Base-by-base conservation (phyloP, 2,888 invertebrate species). In the Cotesia congregata region DNA sequence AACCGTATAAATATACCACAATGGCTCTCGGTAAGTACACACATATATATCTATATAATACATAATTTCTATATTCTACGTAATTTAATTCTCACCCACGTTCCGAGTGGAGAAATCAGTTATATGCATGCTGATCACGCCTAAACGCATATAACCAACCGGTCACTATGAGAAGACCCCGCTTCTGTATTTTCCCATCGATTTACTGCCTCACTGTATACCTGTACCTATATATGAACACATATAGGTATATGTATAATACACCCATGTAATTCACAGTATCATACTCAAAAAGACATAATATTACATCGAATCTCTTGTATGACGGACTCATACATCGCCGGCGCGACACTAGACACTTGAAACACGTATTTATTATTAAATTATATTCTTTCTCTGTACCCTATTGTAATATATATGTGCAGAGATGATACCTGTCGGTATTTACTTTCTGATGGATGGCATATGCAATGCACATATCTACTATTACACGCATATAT, bases 391-490 rank as follows among this genome's bases (percentile, higher is more conserved):
- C 50, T 50, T 30, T 39, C 17, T 65, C 67, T 41, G 17, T 70
- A 67, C 70, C 70, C 59, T 67, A 74, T 70, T 74, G 70, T 68
- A 69, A 74, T 72, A 70, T 76, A 77, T 75, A 78, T 75, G 74
- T 77, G 50, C 50, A 50, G 9, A 50, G 50, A 65, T 62, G 20
- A 62, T 65, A 65, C 65, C 65, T 65, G 65, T 38, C 65, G 65
- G 65, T 65, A 65, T 65, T 65, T 65, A 65, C 65, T 9, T 65
- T 38, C 38, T 65, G 65, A 30, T 65, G 7, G 61, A 72, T 67
- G 78, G 73, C 77, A 79, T 78, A 78, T 79, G 79, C 77, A 77
- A 67, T 62, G 62, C 65, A 65, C 79, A 78, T 75, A 74, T 76
- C 30, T 3, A 65, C 20, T 30, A 65, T 12, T 30, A 65, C 17